Evolutionary conservation across 92 coral and sea anemone genomes (phyloP), one percentile per base, ranked within the genome.

Genomic region (Epizoanthus fatuus): DNA sequence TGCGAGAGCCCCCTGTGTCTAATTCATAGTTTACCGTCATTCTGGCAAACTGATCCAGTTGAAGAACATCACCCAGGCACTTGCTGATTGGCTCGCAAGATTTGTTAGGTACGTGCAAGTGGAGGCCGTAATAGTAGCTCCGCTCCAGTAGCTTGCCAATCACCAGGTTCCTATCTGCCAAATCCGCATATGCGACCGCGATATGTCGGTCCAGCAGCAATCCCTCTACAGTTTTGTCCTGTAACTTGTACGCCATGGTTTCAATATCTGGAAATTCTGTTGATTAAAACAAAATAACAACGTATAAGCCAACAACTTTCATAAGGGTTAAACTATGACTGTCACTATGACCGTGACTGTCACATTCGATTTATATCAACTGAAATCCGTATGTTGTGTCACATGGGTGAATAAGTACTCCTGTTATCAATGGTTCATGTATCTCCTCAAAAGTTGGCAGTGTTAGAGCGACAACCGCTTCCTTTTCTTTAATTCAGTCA

Each of bases 151-250:
- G 59, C 39, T 85, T 87, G 4, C 98, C 99, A 2, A 97, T 87
- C 42, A 93, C 98, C 44, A 95, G 69, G 19, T 84, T 71, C 4
- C 60, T 69, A 47, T 68, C 64, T 1, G 84, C 78, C 14, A 56
- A 58, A 37, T 86, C 67, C 4, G 72, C 13, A 59, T 79, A 44
- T 9, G 95, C 90, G 63, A 91, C 96, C 5, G 95, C 95, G n/a
- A 84, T 86, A 76, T 97, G 98, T 53, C 86, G 86, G 60, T 97
- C 98, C 22, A 97, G 60, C 51, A 97, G 64, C 16, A 97, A 64
- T 0, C 98, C 99, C 13, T 90, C 92, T 4, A 96, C 92, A 6
- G 56, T 9, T 49, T 81, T 68, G 32, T 80, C 71, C 42, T 84
- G 29, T 62, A 63, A 38, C 4, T 79, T 22, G 16, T 49, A 54